These are phyloP conservation scores for Oscheius sp. DNA, from an alignment of 2,888 invertebrate species.

Conservation along the genomic window DNA sequence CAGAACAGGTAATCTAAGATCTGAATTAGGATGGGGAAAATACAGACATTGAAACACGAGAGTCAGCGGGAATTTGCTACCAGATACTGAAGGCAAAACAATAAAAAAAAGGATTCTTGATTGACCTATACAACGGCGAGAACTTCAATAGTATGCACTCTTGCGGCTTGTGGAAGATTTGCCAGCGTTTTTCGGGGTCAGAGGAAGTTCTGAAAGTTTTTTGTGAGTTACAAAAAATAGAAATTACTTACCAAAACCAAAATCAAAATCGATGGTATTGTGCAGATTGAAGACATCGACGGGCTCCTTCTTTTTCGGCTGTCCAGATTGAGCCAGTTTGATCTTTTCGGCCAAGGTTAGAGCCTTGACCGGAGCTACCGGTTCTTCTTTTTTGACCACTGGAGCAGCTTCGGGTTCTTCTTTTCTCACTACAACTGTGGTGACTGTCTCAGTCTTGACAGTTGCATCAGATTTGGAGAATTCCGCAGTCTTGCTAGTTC, in stretches of 20 bases:
- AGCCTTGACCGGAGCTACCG: not conserved
- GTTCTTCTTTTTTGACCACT: not conserved
- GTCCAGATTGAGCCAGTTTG: not conserved
- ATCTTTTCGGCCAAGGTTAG: no score
- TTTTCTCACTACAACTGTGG: not conserved
- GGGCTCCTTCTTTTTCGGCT: constrained; percentile 6
- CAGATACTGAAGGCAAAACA: no score
- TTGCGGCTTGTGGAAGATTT: not conserved
- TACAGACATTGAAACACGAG: no score
- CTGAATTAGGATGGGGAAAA: no score
- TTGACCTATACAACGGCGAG: no score
- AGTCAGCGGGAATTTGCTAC: no score
- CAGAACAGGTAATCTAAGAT: no score
- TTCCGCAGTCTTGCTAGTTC: constrained; percentile 11
- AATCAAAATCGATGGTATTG: not conserved
- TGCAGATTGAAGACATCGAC: constrained; percentile 21
- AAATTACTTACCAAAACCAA: constrained; percentile 22
- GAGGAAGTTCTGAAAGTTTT: not conserved
- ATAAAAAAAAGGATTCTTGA: no score
- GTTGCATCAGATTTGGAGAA: not conserved
- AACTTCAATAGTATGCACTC: not conserved
- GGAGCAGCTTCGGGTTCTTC: not conserved
- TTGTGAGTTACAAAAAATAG: not conserved
- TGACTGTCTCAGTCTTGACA: not conserved
- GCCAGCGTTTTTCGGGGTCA: not conserved